Evolutionary conservation across 2,888 invertebrate species (phyloP).

Genomic region (Pecten maximus): DNA sequence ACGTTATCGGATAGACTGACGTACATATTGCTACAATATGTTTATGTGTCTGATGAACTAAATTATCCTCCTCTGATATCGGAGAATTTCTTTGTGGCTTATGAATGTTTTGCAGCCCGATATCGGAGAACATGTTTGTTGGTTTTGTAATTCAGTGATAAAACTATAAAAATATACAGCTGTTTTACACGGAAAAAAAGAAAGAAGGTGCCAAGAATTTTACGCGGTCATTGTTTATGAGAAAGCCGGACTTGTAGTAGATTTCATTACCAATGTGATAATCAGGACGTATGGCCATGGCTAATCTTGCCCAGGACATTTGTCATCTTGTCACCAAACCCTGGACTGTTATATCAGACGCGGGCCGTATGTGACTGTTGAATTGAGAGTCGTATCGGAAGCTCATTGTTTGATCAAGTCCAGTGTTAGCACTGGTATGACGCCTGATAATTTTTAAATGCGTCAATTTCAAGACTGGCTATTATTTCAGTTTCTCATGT

Average conservation of each 20-base stretch:
- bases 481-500: constrained; percentile 7
- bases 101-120: not conserved
- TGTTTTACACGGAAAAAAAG: not conserved
- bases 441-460: constrained; percentile 23
- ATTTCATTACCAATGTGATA: not conserved
- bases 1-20: not conserved
- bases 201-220: not conserved
- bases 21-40: not conserved
- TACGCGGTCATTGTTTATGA: not conserved
- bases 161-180: not conserved
- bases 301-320: not conserved
- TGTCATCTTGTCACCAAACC: not conserved
- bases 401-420: not conserved
- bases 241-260: not conserved
- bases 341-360: not conserved
- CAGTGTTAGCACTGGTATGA: not conserved
- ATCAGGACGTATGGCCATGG: not conserved
- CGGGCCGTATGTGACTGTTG: not conserved
- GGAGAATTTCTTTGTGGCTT: not conserved
- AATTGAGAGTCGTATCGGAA: not conserved
- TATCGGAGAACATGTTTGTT: not conserved
- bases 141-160: constrained; percentile 9
- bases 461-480: constrained; percentile 20
- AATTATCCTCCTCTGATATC: not conserved
- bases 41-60: not conserved